Evolutionary conservation across 2,797 vertebrate species (phyloP).

Genomic region (Halcyon chelicuti): DNA sequence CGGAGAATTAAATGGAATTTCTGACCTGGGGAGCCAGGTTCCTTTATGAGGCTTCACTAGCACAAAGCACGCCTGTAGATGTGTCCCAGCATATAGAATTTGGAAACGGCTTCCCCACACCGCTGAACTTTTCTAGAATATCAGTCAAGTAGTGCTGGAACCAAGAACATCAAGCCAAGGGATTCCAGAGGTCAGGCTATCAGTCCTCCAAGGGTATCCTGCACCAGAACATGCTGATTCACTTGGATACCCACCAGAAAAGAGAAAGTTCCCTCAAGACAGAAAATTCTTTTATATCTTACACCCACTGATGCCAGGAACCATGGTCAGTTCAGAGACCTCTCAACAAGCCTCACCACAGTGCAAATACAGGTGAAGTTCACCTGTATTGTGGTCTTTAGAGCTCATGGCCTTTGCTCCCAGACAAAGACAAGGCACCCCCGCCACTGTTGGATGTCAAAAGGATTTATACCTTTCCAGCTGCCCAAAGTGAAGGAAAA

Average conservation of each 20-base stretch:
- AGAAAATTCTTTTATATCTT: not conserved
- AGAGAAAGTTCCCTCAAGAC: not conserved
- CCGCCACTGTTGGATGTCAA: not conserved
- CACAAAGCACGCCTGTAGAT: accelerated
- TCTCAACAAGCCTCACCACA: accelerated
- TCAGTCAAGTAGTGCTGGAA: not conserved
- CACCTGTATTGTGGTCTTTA: not conserved
- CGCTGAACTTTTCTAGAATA: not conserved
- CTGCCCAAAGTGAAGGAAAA: not conserved
- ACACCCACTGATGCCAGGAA: accelerated
- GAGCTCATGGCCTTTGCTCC: not conserved
- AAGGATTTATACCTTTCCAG: not conserved
- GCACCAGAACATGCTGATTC: not conserved
- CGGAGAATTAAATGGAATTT: not conserved
- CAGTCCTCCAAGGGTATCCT: not conserved
- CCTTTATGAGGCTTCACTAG: not conserved
- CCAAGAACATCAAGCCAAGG: not conserved
- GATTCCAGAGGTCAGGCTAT: accelerated
- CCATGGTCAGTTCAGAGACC: accelerated
- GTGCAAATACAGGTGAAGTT: not conserved
- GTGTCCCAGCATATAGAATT: not conserved
- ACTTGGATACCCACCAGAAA: not conserved
- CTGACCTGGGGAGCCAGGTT: not conserved
- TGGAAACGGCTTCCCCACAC: not conserved
- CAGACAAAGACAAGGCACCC: not conserved